Base-by-base conservation (phyloP, 37 sponge, comb jelly and placozoan species). In the Chondrosia reniformis region DNA sequence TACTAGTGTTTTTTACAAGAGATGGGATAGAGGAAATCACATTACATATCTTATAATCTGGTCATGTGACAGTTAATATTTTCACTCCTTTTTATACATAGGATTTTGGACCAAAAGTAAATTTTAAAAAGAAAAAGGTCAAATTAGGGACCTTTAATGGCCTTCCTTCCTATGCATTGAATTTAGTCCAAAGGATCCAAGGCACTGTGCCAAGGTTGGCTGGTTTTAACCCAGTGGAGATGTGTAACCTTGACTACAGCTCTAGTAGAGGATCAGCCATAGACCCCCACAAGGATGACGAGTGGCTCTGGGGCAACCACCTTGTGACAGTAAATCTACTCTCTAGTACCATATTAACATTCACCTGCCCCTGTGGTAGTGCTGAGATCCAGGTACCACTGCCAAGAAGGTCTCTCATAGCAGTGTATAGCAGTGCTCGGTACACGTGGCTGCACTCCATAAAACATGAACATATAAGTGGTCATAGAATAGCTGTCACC, bases 101-200 rank as follows among this genome's bases (percentile, higher is more conserved):
- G 96, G 96, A 98, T 76, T 98, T 84, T 83, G 99, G 99, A 3
- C 96, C 96, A 42, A 89, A 91, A 44, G 94, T 89, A 2, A 98
- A 98, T 78, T 98, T 96, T 76, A 98, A 95, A 69, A 80, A 81
- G n/a, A 49, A 69, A 61, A 95, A 95, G 77, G 59, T 93, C 0
- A 93, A 93, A 54, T 49, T 91, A 27, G 99, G 91, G 2, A 8
- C 36, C 6, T 98, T 98, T 76, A 46, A 43, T 57, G 99, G 99
- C 3, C 83, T 98, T 31, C 99, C 99, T 7, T 36, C 83, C 0
- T 95, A 77, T 77, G 78, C 82, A 46, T n/a, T 83, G 24, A 17
- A 40, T 0, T 59, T 97, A 46, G 83, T 93, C 41, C 36, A 74
- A 4, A 81, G 79, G 15, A 65, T 97, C 55, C 64, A 57, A 4